Evolutionary conservation across 1,140 invertebrate species (phyloP), one percentile per base, ranked within the genome.

Genomic region (Chlorops oryzae): DNA sequence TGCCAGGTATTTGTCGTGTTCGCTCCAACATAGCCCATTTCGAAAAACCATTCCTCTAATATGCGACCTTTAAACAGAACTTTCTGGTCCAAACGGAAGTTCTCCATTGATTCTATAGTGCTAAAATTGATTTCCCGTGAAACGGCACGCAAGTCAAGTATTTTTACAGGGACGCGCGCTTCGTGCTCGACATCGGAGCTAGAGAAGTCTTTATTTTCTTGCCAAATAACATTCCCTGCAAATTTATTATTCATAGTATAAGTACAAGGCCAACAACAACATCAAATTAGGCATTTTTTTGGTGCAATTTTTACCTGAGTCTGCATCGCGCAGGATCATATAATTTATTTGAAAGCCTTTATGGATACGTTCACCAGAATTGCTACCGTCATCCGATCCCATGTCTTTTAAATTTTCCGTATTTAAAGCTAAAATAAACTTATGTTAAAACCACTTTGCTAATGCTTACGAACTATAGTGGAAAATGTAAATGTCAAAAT

Each of bases 1-100:
- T 98, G 95, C 97, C 97, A 99, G 4, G 96, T 98, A 74, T 99
- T 99, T 37, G 95, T 98, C 17, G 96, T 98, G 61, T 95, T 94
- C 17, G 95, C 91, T 64, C 98, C 98, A 2, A 99, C 96, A 76
- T 94, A 97, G 34, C 97, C 97, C 83, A 99, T 98, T 71, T 99
- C 94, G 75, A 99, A 99, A 73, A 90, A 92, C 96, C 96, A 99
- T 76, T 99, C 94, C 78, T 94, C 90, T 55, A 92, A 77, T 63
- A 87, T 89, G 49, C 87, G 77, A 1, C 87, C 88, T 70, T 88
- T 87, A 69, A 87, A 88, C 24, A 87, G 73, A 5, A 87, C 84
- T 75, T 91, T 91, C 73, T 99, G 97, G 75, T 99, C 95, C 39
- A 99, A 75, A 59, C 95, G 78, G 75, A 99, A 98, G 70, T 93